Conservation (phyloP, 2,113 vertebrate genomes). For the Eurypyga helias region DNA sequence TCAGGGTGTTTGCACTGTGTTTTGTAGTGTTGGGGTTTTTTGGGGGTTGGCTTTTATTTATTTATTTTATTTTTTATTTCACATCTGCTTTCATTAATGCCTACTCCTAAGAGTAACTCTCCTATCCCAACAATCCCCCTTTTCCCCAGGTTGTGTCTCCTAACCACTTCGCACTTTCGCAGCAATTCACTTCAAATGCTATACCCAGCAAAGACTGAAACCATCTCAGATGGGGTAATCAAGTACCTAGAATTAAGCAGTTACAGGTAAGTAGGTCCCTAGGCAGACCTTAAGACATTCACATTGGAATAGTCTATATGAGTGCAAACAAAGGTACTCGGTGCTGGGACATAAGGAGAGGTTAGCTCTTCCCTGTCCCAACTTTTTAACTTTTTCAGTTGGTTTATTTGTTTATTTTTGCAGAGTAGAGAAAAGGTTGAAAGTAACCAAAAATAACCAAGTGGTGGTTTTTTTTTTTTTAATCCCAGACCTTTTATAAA, state of each 20-base stretch:
- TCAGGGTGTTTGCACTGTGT: background rate
- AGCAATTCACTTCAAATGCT: background rate
- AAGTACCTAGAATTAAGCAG: background rate
- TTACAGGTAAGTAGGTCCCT: background rate
- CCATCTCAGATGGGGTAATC: background rate
- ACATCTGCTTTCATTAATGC: background rate
- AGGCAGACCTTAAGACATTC: background rate
- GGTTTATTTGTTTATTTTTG: background rate
- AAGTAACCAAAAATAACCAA: background rate
- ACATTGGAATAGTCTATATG: background rate
- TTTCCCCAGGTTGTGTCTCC: background rate
- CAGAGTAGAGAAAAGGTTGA: background rate
- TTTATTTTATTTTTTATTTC: background rate
- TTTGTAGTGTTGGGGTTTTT: background rate
- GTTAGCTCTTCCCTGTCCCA: rapidly evolving
- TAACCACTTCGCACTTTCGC: background rate
- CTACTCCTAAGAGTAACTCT: background rate
- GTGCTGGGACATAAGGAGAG: background rate
- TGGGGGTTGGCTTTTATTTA: too few relatives aligned
- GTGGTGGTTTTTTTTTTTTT: background rate
- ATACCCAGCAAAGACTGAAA: background rate
- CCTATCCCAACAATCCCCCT: background rate
- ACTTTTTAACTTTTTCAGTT: background rate
- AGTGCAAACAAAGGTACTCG: background rate
- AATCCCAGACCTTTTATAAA: background rate